Percentiles rank a stretch among this genome's conserved stretches.
Evolutionary conservation across 2,888 invertebrate species (phyloP).

Genomic region (Exocentrus adspersus): DNA sequence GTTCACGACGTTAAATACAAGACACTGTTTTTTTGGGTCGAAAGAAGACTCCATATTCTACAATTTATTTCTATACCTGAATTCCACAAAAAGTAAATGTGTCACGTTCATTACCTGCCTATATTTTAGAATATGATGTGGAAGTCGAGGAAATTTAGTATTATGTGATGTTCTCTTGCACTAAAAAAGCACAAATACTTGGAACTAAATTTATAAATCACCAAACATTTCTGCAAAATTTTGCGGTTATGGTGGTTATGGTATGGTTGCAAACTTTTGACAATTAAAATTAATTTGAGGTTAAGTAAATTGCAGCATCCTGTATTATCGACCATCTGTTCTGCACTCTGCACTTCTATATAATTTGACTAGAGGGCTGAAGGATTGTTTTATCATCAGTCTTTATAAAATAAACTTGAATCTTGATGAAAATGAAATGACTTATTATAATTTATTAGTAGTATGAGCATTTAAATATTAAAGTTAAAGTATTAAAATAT

Average conservation of each 20-base stretch:
- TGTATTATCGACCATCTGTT: neutral
- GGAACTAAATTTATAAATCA: slow-evolving; percentile 15
- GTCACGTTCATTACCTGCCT: neutral
- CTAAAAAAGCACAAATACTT: neutral
- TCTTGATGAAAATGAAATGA: too few relatives aligned
- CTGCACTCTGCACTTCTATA: neutral
- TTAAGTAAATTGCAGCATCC: slow-evolving; percentile 5
- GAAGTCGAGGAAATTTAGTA: neutral
- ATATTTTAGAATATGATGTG: neutral
- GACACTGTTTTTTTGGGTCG: slow-evolving; percentile 40
- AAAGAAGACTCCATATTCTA: slow-evolving; percentile 33
- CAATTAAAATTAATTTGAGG: slow-evolving; percentile 11
- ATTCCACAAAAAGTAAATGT: neutral
- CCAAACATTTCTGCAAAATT: slow-evolving; percentile 11
- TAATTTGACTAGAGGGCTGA: too few relatives aligned
- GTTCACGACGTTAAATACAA: slow-evolving; percentile 54
- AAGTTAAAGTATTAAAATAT: too few relatives aligned
- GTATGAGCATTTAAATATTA: too few relatives aligned
- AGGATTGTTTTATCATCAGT: too few relatives aligned
- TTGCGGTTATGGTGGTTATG: slow-evolving; percentile 15
- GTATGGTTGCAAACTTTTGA: neutral
- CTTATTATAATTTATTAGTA: too few relatives aligned
- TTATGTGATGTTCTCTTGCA: neutral
- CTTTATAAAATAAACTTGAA: too few relatives aligned
- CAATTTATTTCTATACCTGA: neutral